Percentiles rank a stretch among this genome's conserved stretches.
Evolutionary conservation across 2,888 invertebrate genomes (phyloP).

Genomic region (Lamellibrachia columna): DNA sequence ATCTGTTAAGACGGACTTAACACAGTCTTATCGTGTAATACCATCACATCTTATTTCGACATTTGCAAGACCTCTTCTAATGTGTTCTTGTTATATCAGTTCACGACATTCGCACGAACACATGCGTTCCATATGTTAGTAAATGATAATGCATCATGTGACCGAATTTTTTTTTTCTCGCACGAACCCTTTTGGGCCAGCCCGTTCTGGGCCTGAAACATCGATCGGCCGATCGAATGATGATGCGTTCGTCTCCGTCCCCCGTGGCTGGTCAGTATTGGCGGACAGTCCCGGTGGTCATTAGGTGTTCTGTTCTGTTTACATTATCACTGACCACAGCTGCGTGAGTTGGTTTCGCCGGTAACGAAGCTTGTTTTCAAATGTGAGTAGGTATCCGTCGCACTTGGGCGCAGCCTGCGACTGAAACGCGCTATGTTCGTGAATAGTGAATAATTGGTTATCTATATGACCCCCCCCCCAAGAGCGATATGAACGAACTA

Average conservation of each 20-base stretch:
- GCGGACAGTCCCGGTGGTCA: neutral
- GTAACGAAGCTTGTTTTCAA: neutral
- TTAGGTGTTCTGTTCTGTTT: neutral
- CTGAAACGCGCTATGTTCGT: neutral
- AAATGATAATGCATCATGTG: too few species aligned
- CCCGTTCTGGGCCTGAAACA: neutral
- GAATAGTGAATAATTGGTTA: conserved; percentile 8
- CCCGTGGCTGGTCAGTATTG: neutral
- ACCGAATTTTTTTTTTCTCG: too few species aligned
- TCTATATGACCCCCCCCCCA: neutral
- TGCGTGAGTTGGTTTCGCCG: neutral
- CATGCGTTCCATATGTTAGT: too few species aligned
- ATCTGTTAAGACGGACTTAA: too few species aligned
- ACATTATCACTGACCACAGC: neutral
- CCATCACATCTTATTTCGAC: too few species aligned
- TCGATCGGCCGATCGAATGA: neutral
- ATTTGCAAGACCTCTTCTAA: too few species aligned
- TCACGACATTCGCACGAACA: too few species aligned
- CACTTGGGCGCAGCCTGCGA: neutral
- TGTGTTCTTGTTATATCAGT: too few species aligned
- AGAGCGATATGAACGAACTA: neutral
- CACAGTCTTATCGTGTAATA: too few species aligned
- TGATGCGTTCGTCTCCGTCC: neutral
- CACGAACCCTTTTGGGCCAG: too few species aligned
- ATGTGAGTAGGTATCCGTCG: neutral